These are phyloP conservation scores for Junonia oenone DNA, from an alignment of 2,888 invertebrate genomes.

Conservation along the genomic window DNA sequence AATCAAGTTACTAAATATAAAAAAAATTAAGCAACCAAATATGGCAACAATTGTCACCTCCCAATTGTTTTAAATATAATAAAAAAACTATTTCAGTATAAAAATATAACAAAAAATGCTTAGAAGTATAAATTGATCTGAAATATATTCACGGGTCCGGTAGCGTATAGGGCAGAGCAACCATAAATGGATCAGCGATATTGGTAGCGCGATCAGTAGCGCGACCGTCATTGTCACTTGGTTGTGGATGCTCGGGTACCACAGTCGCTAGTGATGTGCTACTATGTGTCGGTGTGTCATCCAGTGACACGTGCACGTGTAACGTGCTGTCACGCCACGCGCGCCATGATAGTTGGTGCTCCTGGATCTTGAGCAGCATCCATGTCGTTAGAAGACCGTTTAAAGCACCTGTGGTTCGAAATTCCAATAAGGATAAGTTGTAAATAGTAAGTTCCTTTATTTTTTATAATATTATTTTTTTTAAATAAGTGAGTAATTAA, in stretches of 20 bases:
- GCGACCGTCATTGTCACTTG: constrained; percentile 47
- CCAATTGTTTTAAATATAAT: no score
- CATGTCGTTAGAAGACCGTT: constrained; percentile 71
- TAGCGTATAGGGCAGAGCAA: constrained; percentile 44
- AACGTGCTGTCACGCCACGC: constrained; percentile 69
- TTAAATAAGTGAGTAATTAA: no score
- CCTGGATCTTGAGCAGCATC: constrained; percentile 73
- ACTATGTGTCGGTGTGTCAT: constrained; percentile 32
- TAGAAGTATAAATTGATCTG: no score
- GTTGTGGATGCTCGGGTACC: constrained; percentile 44
- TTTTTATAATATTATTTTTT: no score
- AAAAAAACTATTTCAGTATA: neutral
- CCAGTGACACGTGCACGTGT: constrained; percentile 64
- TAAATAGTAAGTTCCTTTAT: no score
- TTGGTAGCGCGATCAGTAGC: constrained; percentile 55
- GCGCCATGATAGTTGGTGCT: constrained; percentile 71
- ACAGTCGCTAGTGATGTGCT: constrained; percentile 41
- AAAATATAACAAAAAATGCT: neutral
- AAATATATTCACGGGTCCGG: constrained; percentile 29
- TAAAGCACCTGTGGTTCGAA: constrained; percentile 56
- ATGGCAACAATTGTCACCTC: no score
- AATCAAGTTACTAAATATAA: neutral
- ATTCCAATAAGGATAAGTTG: no score
- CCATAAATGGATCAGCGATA: constrained; percentile 62
- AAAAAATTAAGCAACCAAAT: neutral